Conservation (phyloP, 2,797 vertebrate genomes). For the Erithacus rubecula region DNA sequence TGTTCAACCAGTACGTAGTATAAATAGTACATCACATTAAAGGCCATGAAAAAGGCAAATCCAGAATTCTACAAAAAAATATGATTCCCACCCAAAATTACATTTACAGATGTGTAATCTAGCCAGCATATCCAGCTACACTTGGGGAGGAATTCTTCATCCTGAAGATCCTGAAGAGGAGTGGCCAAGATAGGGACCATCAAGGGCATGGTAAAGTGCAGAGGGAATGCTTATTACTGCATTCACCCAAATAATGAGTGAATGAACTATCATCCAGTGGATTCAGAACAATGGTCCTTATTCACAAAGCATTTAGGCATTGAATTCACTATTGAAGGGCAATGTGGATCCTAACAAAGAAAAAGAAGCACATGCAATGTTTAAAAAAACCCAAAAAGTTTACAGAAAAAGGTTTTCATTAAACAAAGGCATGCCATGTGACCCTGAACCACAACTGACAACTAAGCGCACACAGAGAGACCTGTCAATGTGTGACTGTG, state of each 20-base stretch:
- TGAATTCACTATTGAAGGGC: neutral
- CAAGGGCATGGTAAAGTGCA: neutral
- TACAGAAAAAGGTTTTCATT: neutral
- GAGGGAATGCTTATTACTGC: neutral
- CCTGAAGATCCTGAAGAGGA: neutral
- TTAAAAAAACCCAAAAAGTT: neutral
- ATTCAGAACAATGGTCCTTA: neutral
- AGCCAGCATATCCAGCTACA: neutral
- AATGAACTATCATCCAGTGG: neutral
- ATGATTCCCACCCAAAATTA: neutral
- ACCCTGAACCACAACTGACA: neutral
- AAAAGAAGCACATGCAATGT: neutral
- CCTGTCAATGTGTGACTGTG: fast-evolving
- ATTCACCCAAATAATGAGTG: neutral
- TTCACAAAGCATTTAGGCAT: neutral
- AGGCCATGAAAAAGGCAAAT: neutral
- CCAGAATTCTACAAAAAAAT: neutral
- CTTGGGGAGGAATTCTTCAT: neutral
- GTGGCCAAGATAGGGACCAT: neutral
- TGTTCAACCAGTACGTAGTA: neutral
- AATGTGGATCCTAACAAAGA: neutral
- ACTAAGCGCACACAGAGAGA: neutral
- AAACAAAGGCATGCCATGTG: neutral
- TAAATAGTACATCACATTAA: neutral
- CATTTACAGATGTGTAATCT: neutral